Conservation (phyloP, 1,140 invertebrate genomes). For the Stegodyphus dumicola region DNA sequence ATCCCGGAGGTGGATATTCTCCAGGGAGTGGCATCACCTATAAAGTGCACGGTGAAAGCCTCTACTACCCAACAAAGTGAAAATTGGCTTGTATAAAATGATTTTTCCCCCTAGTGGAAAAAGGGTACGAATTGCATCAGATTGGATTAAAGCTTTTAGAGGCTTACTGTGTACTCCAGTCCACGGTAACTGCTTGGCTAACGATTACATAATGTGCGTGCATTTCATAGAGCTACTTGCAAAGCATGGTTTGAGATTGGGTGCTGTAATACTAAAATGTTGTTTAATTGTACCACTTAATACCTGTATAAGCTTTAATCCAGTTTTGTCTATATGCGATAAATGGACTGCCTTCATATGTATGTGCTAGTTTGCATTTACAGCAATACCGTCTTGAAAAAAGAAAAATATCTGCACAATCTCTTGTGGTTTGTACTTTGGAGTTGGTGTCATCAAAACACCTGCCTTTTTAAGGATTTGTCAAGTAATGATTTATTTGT, state of each 20-base stretch:
- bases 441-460: constrained; percentile 32
- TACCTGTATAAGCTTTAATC: background rate
- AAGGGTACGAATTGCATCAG: background rate
- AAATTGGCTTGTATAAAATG: constrained; percentile 51
- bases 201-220: too few species aligned
- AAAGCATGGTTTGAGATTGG: background rate
- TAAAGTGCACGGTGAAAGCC: constrained; percentile 56
- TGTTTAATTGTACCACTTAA: background rate
- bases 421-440: constrained; percentile 35
- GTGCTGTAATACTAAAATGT: background rate
- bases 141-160: background rate
- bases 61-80: constrained; percentile 62
- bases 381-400: constrained; percentile 39
- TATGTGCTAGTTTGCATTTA: constrained; percentile 48
- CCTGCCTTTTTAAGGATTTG: constrained; percentile 34
- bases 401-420: constrained; percentile 45
- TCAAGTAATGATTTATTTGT: background rate
- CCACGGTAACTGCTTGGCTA: too few species aligned
- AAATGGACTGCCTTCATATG: constrained; percentile 17
- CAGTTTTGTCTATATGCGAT: background rate
- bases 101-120: background rate
- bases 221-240: too few species aligned
- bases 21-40: constrained; percentile 53
- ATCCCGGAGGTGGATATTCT: constrained; percentile 49
- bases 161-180: background rate